Evolutionary conservation across 2,113 vertebrate genomes (phyloP).

Genomic region (Callipepla squamata): DNA sequence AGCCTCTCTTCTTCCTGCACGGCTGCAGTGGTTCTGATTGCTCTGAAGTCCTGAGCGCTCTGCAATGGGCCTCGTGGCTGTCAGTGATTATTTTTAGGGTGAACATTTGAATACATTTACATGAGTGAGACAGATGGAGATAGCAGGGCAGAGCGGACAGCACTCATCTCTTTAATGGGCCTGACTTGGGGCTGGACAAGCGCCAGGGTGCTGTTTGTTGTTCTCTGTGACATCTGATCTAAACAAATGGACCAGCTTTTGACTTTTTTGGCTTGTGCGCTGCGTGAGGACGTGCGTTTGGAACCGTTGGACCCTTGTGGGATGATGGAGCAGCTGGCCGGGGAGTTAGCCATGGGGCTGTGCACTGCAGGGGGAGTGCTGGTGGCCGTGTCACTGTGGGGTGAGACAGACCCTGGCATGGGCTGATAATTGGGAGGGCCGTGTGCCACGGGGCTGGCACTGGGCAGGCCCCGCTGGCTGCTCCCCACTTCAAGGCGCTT

Average conservation of each 20-base stretch:
- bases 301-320: not conserved
- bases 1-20: accelerated
- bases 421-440: not conserved
- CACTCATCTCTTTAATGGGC: not conserved
- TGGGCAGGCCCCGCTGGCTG: not conserved
- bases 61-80: not conserved
- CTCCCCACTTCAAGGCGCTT: accelerated
- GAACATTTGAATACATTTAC: constrained; percentile 20
- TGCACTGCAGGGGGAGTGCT: not conserved
- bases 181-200: not conserved
- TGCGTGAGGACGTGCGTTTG: not conserved
- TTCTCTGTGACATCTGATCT: not conserved
- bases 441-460: not conserved
- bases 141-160: not conserved
- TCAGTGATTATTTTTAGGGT: not conserved
- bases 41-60: constrained; percentile 3
- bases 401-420: not conserved
- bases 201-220: not conserved
- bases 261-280: not conserved
- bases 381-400: not conserved
- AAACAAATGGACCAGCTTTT: not conserved
- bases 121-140: not conserved
- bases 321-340: not conserved
- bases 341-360: not conserved
- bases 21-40: not conserved